Conservation (phyloP, 1,140 invertebrate genomes). For the Zaprionus lachaisei region DNA sequence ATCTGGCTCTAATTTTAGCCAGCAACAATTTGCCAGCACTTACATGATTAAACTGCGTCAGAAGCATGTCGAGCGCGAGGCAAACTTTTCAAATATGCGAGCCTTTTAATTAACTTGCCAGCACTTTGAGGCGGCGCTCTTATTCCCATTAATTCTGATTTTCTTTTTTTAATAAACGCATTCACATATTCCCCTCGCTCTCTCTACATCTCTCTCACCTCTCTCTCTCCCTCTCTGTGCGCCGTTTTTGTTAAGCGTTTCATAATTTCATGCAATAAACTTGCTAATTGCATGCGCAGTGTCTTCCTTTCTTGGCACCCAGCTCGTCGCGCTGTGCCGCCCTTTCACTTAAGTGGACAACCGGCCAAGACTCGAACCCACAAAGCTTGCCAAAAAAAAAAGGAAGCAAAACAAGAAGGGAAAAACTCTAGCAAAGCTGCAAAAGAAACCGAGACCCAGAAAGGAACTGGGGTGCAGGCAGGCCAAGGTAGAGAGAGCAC, state of each 20-base stretch:
- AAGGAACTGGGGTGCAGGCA: conserved; percentile 44
- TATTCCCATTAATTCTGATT: conserved; percentile 18
- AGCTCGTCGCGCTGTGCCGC: conserved; percentile 34
- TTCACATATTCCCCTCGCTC: conserved; percentile 11
- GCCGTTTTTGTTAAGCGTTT: conserved; percentile 55
- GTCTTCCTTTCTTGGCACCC: conserved; percentile 73
- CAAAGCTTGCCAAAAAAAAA: conserved; percentile 67
- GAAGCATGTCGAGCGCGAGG: conserved; percentile 26
- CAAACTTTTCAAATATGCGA: conserved; percentile 78
- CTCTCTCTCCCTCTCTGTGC: neutral
- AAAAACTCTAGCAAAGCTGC: conserved; percentile 35
- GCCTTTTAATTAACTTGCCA: conserved; percentile 77
- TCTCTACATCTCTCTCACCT: no score
- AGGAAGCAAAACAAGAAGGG: conserved; percentile 20
- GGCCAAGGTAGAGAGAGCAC: neutral
- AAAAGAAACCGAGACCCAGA: conserved; percentile 10
- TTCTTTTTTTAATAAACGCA: conserved; percentile 43
- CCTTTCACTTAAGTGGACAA: conserved; percentile 52
- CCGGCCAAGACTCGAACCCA: conserved; percentile 52
- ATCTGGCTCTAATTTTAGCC: conserved; percentile 81
- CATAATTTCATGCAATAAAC: conserved; percentile 83
- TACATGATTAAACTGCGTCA: conserved; percentile 76
- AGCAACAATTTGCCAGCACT: conserved; percentile 78
- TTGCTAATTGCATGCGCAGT: conserved; percentile 74
- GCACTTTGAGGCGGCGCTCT: conserved; percentile 41